Base-by-base conservation (phyloP, 2,113 vertebrate species). In the Anoura caudifer region DNA sequence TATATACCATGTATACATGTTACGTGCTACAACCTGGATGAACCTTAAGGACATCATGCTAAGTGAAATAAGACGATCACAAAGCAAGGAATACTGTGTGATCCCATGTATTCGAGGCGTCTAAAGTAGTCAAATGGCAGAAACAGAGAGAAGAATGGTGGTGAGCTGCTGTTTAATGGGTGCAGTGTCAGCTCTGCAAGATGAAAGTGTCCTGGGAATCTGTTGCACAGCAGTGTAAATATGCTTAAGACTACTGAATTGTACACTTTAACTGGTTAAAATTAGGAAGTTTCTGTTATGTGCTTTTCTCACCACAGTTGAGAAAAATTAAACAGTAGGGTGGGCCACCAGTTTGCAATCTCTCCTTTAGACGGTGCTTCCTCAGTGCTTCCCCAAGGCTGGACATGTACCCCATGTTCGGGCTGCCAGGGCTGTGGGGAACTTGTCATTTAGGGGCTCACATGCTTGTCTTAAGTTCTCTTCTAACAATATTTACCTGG, bases 141-240 rank as follows among this genome's bases (percentile, higher is more conserved):
- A 95, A 81, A 81, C 72, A 96, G 85, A 81, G 72, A 76, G 65
- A 4, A 54, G 56, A 47, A 2, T 4, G 83, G 43, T 7, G 2
- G 63, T 41, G 45, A 54, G 81, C 12, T 70, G 75, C 12, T 63
- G 59, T 12, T 79, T 22, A 47, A 50, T 11, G 22, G 5, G 8
- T 36, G n/a, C 6, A 43, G 81, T 73, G 82, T 93, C 77, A 15
- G 33, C 88, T 96, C 93, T 95, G 45, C 73, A 86, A 86, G 43
- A 75, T 59, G 52, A 65, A 76, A 88, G 73, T 1, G 7, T 41
- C 70, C 77, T 45, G 31, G 90, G 82, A 56, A 13, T 31, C 65
- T 36, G 54, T 10, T 72, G 79, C 90, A 63, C 31, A 41, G 36
- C 11, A 0, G 24, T 0, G 15, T 26, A 33, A 72, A 82, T 31